These are phyloP conservation scores for Miltochrista miniata DNA, from an alignment of 2,888 invertebrate genomes.

Conservation along the genomic window DNA sequence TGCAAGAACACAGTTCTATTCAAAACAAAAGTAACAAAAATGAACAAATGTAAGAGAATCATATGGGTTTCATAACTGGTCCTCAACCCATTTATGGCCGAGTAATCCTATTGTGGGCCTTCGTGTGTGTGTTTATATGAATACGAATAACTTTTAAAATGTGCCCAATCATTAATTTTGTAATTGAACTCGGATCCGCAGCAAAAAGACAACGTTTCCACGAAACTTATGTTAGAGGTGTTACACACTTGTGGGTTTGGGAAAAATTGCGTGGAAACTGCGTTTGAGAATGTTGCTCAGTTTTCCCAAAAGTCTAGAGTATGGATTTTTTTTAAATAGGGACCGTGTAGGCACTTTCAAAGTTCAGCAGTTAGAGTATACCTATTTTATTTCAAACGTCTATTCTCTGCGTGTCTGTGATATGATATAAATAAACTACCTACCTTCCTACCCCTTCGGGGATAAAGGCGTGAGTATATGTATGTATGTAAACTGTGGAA, in stretches of 20 bases:
- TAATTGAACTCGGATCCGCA: conserved; percentile 71
- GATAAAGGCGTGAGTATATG: too few relatives aligned
- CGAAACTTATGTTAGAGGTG: conserved; percentile 48
- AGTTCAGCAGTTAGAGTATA: too few relatives aligned
- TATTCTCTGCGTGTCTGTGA: too few relatives aligned
- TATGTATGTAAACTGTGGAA: too few relatives aligned
- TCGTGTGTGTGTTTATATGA: conserved; percentile 41
- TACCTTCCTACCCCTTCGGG: too few relatives aligned
- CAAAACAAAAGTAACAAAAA: conserved; percentile 77
- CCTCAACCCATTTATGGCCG: conserved; percentile 70
- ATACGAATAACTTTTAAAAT: conserved; percentile 62
- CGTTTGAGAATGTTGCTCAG: neutral
- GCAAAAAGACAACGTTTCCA: conserved; percentile 74
- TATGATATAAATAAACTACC: too few relatives aligned
- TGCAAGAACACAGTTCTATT: conserved; percentile 73
- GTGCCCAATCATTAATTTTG: conserved; percentile 81
- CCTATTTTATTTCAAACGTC: too few relatives aligned
- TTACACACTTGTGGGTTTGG: conserved; percentile 10
- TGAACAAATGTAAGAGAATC: conserved; percentile 66
- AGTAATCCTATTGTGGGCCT: conserved; percentile 78
- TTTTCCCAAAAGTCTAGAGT: too few relatives aligned
- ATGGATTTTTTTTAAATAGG: too few relatives aligned
- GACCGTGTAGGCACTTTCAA: too few relatives aligned
- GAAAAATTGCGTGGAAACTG: conserved; percentile 4
- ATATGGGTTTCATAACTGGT: conserved; percentile 79